A percentile compares a stretch with the other conserved stretches of the same genome.
Evolutionary conservation across 2,113 vertebrate genomes (phyloP).

Genomic region (Tylochromis polylepis): DNA sequence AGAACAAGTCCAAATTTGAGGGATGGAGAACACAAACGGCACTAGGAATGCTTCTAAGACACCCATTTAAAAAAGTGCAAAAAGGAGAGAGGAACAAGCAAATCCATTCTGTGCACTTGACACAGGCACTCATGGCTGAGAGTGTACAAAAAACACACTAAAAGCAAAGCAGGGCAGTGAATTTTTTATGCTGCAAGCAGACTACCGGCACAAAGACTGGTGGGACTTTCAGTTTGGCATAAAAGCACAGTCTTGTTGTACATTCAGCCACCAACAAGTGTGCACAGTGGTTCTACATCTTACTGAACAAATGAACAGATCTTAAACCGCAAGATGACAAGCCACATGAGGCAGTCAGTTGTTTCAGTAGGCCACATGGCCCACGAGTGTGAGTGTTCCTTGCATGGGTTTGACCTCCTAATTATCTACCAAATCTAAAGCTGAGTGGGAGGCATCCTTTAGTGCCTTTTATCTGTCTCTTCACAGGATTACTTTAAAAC

Average conservation of each 20-base stretch:
- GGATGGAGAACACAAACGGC: not conserved
- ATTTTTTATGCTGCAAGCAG: constrained; percentile 33
- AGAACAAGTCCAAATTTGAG: not conserved
- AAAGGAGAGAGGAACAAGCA: not conserved
- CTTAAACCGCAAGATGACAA: not conserved
- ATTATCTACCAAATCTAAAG: not conserved
- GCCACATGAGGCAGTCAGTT: not conserved
- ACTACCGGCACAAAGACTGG: not conserved
- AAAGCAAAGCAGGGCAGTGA: not conserved
- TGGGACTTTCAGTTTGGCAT: not conserved
- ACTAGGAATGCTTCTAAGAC: not conserved
- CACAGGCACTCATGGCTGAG: not conserved
- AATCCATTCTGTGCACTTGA: not conserved
- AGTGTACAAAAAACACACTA: not conserved
- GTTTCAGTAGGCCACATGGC: not conserved
- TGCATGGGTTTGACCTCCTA: not conserved
- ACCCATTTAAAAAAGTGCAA: not conserved
- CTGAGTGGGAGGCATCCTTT: not conserved
- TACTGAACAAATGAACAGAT: not conserved
- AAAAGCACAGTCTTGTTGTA: not conserved
- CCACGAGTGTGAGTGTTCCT: not conserved
- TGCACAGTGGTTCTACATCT: not conserved
- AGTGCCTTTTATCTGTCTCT: not conserved
- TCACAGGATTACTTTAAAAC: not conserved
- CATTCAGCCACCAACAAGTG: not conserved